Base-by-base conservation (phyloP, 2,888 invertebrate species). In the Xestia rhomboidea region DNA sequence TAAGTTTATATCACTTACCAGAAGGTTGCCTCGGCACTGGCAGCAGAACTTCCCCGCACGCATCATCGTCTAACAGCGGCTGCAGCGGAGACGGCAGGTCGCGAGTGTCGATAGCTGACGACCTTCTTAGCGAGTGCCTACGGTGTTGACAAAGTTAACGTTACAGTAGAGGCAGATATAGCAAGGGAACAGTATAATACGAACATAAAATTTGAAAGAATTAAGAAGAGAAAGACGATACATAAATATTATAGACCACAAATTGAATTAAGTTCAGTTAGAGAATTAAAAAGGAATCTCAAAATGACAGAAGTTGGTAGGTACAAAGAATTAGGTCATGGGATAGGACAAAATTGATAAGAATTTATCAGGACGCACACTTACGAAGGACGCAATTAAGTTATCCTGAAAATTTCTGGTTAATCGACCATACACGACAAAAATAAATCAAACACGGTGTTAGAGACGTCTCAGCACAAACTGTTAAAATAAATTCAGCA, bases 91-190 rank as follows among this genome's bases (percentile, higher is more conserved):
- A 96, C 8, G 96, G 96, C 66, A 96, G 88, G 87, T 97, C 96
- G 0, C 97, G 97, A 74, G 95, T 97, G 93, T 98, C 97, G 75
- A 98, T 97, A 0, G 97, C 97, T 68, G 97, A 97, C 0, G 97
- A 95, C 87, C 97, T 94, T 84, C 97, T 93, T 57, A 97, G 87
- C 15, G 96, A 91, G 93, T 97, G 92, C 94, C 96, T 95, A 49
- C n/a, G 18, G 46, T 66, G n/a, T 6, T 7, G 57, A 27, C 21
- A 30, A 79, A 5, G 44, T 24, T 49, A 67, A 66, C 0, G n/a
- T 62, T 72, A 41, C n/a, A 54, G 1, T 38, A 6, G 13, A 80
- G 13, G 15, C 54, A 49, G 7, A 27, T n/a, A 41, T 27, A 49
- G 38, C 46, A 54, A 10, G 7, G 15, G 7, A 76, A 41, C 30